Evolutionary conservation across 2,888 invertebrate genomes (phyloP), one percentile per base, ranked within the genome.

Genomic region (Zaprionus lineosus): DNA sequence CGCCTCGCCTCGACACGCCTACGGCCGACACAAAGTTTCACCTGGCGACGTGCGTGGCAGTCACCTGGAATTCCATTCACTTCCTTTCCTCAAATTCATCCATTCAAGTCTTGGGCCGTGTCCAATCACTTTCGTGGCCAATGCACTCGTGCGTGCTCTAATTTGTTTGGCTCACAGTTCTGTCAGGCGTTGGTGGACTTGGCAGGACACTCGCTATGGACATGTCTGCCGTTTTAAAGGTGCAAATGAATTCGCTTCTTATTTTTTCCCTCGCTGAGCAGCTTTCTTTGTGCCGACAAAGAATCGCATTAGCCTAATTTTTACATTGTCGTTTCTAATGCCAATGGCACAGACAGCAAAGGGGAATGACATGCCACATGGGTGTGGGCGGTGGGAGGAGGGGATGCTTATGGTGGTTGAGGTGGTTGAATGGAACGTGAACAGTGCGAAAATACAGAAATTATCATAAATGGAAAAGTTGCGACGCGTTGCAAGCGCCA

Each of bases 101-200:
- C n/a, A 9, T 34, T 18, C 14, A 28, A 29, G 24, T n/a, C 18
- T 34, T 48, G 8, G 43, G 31, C 57, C 58, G 68, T 52, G 63
- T 64, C 78, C 67, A 83, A 70, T 79, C 70, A 70, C 69, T 74
- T 76, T 63, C 74, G 84, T 70, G 70, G 81, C 57, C 84, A 47
- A 70, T 60, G 67, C 75, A 70, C 40, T 78, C 81, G 81, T 84
- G 81, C 84, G 84, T 84, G 78, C 18, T 62, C 69, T 74, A 82
- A 81, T 84, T 81, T 81, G 71, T 62, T 69, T 59, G 58, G 63
- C 55, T 39, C 37, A 41, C 44, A 52, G 51, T 19, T 34, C 43
- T 19, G 34, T 29, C 8, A 34, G 51, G 34, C 24, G 24, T 7
- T 19, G 31, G 19, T 16, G 43, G 43, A 43, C 18, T 4, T 14